Evolutionary conservation across 2,113 vertebrate species (phyloP), one percentile per base, ranked within the genome.

Genomic region (Cavia porcellus): DNA sequence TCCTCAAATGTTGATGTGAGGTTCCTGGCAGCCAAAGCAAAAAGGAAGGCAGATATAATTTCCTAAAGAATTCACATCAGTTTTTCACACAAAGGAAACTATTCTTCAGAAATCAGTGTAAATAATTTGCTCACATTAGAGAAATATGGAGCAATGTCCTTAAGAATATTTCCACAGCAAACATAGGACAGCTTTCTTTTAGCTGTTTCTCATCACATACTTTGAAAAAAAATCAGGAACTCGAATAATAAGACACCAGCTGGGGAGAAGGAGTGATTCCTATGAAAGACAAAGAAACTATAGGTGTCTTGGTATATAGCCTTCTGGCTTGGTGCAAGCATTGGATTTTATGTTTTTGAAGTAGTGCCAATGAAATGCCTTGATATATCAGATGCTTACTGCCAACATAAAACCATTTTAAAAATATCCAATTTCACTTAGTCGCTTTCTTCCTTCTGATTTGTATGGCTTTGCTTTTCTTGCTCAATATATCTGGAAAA

Each of bases 31-130:
- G 15, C 5, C 47, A 62, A 94, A 90, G 24, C 10, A 87, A 94
- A 90, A 79, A 62, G 1, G 3, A 91, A 64, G 15, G 9, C 35
- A 1, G 2, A 30, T 62, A 28, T 57, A 68, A 84, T 94, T 35
- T 52, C 50, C 17, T 82, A 94, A 91, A 38, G 1, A 72, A 92
- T 57, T 47, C 28, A 47, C 42, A 68, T 10, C 22, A 87, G 22
- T 45, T 64, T 94, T 83, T 83, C 52, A 87, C 38, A 13, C 87
- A 28, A 83, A 92, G 74, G 11, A 38, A 81, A 55, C 5, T 19
- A 74, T 89, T 55, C 81, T 83, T 42, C 86, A 93, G 30, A 84
- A 94, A 92, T 89, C 25, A 24, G 0, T 72, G 89, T 84, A 92
- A 92, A 59, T 72, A 96, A 96, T 68, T 77, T 92, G 28, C 19